Percentiles rank a stretch among this genome's conserved stretches.
Evolutionary conservation across 2,113 vertebrate genomes (phyloP).

Genomic region (Drymodes brunneopygia): DNA sequence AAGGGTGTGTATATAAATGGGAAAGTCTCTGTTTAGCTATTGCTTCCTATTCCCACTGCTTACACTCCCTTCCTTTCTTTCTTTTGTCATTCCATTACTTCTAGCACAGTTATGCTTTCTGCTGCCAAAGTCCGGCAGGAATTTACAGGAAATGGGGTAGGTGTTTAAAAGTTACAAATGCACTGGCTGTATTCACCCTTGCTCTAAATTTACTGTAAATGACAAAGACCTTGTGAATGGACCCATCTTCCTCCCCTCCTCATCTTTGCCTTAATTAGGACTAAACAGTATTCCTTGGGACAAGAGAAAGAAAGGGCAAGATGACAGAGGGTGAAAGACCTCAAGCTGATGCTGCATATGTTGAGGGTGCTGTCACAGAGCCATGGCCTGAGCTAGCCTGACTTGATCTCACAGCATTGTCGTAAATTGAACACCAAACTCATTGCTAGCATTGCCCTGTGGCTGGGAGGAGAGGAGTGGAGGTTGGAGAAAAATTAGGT

Average conservation of each 20-base stretch:
- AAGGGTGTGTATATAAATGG: neutral
- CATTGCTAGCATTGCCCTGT: neutral
- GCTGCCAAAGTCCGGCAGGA: neutral
- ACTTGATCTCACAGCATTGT: accelerated
- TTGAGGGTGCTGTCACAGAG: accelerated
- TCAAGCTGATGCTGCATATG: neutral
- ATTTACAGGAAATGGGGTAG: neutral
- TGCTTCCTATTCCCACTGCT: neutral
- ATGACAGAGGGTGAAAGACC: neutral
- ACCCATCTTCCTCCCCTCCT: neutral
- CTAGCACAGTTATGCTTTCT: neutral
- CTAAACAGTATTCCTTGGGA: neutral
- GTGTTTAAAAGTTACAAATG: neutral
- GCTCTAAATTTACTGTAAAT: neutral
- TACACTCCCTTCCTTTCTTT: conserved; percentile 3
- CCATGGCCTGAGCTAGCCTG: neutral
- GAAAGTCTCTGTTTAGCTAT: neutral
- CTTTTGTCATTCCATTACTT: neutral
- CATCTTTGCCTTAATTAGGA: neutral
- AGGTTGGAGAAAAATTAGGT: neutral
- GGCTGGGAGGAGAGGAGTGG: neutral
- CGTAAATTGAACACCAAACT: neutral
- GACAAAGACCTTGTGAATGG: neutral
- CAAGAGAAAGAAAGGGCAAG: neutral
- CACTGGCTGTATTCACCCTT: neutral